Conservation (phyloP, 2,797 vertebrate species). For the Enteromius argenteus region DNA sequence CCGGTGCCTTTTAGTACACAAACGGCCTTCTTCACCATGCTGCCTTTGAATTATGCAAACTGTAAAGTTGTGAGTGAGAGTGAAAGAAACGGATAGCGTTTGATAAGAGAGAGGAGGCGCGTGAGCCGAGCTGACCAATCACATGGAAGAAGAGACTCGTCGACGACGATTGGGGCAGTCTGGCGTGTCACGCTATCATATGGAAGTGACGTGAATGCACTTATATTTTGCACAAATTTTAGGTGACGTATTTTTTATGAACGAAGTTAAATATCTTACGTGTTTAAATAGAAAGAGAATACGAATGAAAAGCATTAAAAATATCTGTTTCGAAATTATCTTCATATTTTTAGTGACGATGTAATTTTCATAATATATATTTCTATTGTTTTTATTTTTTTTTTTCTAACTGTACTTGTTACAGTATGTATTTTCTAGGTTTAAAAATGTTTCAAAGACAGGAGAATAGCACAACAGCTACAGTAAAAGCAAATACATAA, state of each 20-base stretch:
- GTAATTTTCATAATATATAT: background rate
- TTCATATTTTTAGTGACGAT: background rate
- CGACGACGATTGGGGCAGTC: conserved; percentile 33
- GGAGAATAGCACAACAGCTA: background rate
- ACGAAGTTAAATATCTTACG: too few species aligned
- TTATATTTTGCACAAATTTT: too few species aligned
- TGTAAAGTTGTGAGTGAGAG: background rate
- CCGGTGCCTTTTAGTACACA: conserved; percentile 80
- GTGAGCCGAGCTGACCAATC: conserved; percentile 46
- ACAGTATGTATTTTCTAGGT: background rate
- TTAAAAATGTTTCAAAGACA: background rate
- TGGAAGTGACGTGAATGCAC: background rate
- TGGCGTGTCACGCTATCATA: background rate
- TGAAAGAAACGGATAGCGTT: background rate
- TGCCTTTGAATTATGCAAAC: background rate
- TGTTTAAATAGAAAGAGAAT: too few species aligned
- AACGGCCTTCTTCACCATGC: conserved; percentile 80
- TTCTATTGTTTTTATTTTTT: too few species aligned
- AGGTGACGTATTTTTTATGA: background rate
- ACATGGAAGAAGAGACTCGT: background rate
- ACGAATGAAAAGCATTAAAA: background rate
- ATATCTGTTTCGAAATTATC: too few species aligned
- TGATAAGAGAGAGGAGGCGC: background rate
- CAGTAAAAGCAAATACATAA: background rate
- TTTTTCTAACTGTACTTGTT: background rate